These are phyloP conservation scores for Periophthalmus magnuspinnatus DNA, from an alignment of 2,797 vertebrate genomes.

Conservation along the genomic window DNA sequence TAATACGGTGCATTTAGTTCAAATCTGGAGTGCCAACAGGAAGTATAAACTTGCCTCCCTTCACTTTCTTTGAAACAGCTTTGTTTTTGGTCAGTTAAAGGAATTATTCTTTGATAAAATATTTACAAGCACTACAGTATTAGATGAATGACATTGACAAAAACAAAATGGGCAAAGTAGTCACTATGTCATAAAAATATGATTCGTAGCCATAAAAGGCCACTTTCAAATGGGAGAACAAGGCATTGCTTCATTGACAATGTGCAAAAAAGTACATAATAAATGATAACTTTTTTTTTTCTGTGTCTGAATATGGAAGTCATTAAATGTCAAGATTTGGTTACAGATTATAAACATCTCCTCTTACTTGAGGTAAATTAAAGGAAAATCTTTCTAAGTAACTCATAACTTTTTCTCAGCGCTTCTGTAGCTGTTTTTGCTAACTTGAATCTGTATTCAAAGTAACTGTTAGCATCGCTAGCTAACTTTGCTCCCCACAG, in stretches of 20 bases:
- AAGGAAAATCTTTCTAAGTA: no score
- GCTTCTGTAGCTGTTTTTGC: background rate
- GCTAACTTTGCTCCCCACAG: conserved; percentile 6
- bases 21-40: background rate
- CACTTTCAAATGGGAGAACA: no score
- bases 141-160: background rate
- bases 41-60: background rate
- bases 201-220: no score
- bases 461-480: background rate
- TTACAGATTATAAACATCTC: no score
- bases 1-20: background rate
- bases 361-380: no score
- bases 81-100: background rate
- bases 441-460: background rate
- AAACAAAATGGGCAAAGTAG: background rate
- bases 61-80: background rate
- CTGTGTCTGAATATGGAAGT: no score
- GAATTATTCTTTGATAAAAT: background rate
- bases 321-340: no score
- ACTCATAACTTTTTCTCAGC: background rate
- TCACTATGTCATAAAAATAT: no score
- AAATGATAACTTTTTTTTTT: no score
- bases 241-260: no score
- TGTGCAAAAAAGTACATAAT: no score
- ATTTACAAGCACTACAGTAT: background rate